Conservation (phyloP, 1,140 invertebrate species). For the Drosophila kikkawai region DNA sequence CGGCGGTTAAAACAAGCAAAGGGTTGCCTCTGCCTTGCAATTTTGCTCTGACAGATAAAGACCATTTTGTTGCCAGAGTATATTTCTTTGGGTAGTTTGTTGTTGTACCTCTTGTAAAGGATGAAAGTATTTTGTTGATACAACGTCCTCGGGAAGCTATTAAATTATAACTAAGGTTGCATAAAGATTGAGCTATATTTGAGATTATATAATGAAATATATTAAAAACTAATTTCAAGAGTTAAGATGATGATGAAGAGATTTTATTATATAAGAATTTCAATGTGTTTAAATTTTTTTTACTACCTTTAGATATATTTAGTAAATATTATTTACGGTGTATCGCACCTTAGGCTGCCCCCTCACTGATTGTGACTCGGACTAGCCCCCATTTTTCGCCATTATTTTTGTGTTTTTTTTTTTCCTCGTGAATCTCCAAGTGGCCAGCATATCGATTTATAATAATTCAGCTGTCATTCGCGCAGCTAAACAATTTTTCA, state of each 20-base stretch:
- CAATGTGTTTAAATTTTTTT: too few species aligned
- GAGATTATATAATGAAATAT: neutral
- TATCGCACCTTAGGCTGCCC: constrained; percentile 21
- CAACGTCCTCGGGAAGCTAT: neutral
- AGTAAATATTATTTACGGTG: too few species aligned
- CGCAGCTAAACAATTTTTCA: constrained; percentile 77
- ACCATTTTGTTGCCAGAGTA: neutral
- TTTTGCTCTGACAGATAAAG: constrained; percentile 10
- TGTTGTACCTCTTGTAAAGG: neutral
- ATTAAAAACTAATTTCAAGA: too few species aligned
- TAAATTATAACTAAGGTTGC: neutral
- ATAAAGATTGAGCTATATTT: neutral
- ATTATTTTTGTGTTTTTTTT: constrained; percentile 19
- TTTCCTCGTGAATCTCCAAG: constrained; percentile 31
- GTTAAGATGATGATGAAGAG: too few species aligned
- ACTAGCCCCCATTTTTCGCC: constrained; percentile 52
- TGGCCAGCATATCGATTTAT: constrained; percentile 77
- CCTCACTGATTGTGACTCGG: constrained; percentile 13
- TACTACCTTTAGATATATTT: neutral
- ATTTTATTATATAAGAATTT: neutral
- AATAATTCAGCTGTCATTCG: constrained; percentile 84
- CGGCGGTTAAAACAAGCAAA: constrained; percentile 28
- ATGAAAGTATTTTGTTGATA: neutral
- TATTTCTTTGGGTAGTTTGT: neutral
- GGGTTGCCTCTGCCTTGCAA: constrained; percentile 20